phyloP scores from a whole-genome alignment of 2,888 invertebrate species.

The Brenthis daphne region DNA sequence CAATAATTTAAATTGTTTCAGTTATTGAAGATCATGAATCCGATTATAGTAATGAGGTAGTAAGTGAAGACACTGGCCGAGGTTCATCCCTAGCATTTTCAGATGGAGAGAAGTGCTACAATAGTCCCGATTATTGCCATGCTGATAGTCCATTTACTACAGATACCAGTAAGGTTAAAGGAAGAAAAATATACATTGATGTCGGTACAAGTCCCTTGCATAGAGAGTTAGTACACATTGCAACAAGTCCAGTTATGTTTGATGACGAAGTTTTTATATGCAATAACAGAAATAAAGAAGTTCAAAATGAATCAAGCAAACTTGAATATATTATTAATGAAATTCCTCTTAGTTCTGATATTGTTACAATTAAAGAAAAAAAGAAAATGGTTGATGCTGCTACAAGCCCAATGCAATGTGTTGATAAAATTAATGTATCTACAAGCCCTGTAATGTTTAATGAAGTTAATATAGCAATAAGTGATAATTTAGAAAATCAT shows the following conservation, averaged over 20 bases:
- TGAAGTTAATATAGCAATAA: slow-evolving; percentile 1
- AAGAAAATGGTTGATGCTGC: slow-evolving; percentile 33
- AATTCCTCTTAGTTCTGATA: slow-evolving; percentile 28
- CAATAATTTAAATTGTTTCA: slow-evolving; percentile 4
- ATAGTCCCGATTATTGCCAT: slow-evolving; percentile 61
- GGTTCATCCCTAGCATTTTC: slow-evolving; percentile 70
- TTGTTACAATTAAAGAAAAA: slow-evolving; percentile 39
- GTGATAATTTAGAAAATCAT: not conserved
- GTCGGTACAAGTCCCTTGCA: slow-evolving; percentile 42
- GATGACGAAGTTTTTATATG: not conserved
- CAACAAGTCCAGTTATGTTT: slow-evolving; percentile 43
- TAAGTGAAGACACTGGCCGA: slow-evolving; percentile 68
- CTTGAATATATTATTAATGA: too few relatives aligned
- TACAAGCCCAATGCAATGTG: slow-evolving; percentile 42
- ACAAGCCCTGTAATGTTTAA: slow-evolving; percentile 37
- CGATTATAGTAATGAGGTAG: slow-evolving; percentile 49
- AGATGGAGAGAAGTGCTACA: slow-evolving; percentile 61
- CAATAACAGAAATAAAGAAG: not conserved
- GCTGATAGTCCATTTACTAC: slow-evolving; percentile 42
- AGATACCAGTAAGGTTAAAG: slow-evolving; percentile 33
- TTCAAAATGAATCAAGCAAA: not conserved
- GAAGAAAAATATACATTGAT: slow-evolving; percentile 33
- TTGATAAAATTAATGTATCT: slow-evolving; percentile 23
- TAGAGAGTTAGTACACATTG: slow-evolving; percentile 30
- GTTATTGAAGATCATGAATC: slow-evolving; percentile 36